Conservation (phyloP, 2,797 vertebrate genomes). For the Microctenopoma steveboyesi region DNA sequence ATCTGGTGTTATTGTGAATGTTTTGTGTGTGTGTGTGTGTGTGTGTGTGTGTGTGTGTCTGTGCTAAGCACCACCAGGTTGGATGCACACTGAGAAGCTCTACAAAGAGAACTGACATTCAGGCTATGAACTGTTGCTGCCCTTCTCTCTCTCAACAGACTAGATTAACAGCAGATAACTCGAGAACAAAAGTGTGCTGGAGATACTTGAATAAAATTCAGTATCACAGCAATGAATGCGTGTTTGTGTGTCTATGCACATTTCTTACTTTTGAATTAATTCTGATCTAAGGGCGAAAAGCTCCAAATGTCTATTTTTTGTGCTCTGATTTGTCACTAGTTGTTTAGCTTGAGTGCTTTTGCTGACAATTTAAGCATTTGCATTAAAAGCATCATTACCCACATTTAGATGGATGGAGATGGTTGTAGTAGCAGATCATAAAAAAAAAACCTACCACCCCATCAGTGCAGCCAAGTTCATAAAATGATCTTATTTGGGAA, state of each 20-base stretch:
- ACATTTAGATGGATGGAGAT: conserved; percentile 42
- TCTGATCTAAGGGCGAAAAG: background rate
- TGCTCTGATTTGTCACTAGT: background rate
- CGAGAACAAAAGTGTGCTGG: conserved; percentile 74
- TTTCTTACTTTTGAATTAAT: background rate
- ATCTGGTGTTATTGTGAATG: conserved; percentile 64
- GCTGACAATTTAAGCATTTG: conserved; percentile 9
- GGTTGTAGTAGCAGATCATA: conserved; percentile 22
- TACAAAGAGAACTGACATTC: conserved; percentile 63
- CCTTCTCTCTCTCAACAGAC: conserved; percentile 69
- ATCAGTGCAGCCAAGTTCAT: conserved; percentile 1
- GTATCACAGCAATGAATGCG: conserved; percentile 62
- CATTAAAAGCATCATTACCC: conserved; percentile 33
- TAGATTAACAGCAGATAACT: conserved; percentile 75
- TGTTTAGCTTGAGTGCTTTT: conserved; percentile 9
- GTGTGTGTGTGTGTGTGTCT: conserved; percentile 51
- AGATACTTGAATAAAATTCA: conserved; percentile 87
- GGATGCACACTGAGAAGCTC: conserved; percentile 74
- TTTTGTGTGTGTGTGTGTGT: conserved; percentile 59
- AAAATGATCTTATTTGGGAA: conserved; percentile 26
- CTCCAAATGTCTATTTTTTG: background rate
- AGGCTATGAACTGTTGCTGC: conserved; percentile 69
- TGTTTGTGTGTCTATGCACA: conserved; percentile 11
- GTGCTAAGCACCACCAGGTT: conserved; percentile 65
- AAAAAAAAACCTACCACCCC: background rate